Evolutionary conservation across 2,888 invertebrate species (phyloP), one percentile per base, ranked within the genome.

Genomic region (Cantharis rufa): DNA sequence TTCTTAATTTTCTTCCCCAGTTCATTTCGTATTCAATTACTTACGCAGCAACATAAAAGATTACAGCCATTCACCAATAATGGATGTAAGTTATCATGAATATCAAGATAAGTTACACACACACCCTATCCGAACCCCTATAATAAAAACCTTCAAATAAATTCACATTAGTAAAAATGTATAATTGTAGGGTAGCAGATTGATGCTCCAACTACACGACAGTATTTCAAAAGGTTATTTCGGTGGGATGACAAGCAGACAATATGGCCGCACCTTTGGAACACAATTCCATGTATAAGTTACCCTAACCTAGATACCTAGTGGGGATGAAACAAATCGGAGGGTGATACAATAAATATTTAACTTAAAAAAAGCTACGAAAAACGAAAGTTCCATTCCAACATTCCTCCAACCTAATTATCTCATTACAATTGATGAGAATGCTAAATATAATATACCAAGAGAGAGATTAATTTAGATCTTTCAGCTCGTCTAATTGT

Each of bases 101-200:
- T 48, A 48, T 48, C 48, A 48, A 48, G 48, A 48, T 48, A 48
- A 48, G 48, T 48, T 48, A 48, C 48, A 48, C n/a, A 48, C 48
- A 48, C 64, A n/a, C 64, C 24, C 18, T 24, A 66, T 9, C n/a
- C n/a, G n/a, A 66, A 66, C 64, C 64, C 64, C 64, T 66, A 66
- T 66, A 18, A 24, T 66, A 24, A 66, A 66, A 21, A 21, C 10
- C 21, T 21, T 66, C 21, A n/a, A 66, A 66, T 66, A 66, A 66
- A 64, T 64, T 21, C 64, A 64, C 64, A 64, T 64, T 64, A 64
- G 64, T 64, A 21, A 21, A 66, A 66, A 21, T 66, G 21, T 21
- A 66, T 72, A 72, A 72, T 72, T 72, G 66, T n/a, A 72, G 16
- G 28, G 71, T 28, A 72, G 64, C 64, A 66, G 64, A 64, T 32